Conservation (phyloP, 2,888 invertebrate genomes). For the Chromoteleia sp. region DNA sequence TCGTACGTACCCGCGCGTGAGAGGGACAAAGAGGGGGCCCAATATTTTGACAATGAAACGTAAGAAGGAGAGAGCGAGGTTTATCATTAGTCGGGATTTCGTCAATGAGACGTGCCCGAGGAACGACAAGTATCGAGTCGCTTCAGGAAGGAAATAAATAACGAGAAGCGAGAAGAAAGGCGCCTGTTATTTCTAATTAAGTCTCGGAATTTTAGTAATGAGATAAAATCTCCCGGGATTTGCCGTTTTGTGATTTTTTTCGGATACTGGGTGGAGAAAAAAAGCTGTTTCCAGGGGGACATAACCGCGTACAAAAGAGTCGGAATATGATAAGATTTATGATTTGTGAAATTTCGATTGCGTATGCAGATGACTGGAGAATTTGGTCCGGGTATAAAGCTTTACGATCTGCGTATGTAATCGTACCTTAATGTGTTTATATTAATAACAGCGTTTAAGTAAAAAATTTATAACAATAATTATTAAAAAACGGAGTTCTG, state of each 20-base stretch:
- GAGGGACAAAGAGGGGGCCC: slow-evolving; percentile 64
- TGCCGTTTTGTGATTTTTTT: slow-evolving; percentile 27
- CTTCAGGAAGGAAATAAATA: slow-evolving; percentile 50
- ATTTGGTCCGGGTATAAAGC: slow-evolving; percentile 3
- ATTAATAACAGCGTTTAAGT: slow-evolving; percentile 26
- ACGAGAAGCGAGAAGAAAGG: slow-evolving; percentile 62
- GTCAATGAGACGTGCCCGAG: slow-evolving; percentile 54
- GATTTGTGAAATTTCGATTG: slow-evolving; percentile 41
- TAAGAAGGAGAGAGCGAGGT: slow-evolving; percentile 59
- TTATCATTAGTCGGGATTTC: slow-evolving; percentile 50
- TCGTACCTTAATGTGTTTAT: no score
- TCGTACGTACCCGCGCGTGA: slow-evolving; percentile 25
- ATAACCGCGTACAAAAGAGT: slow-evolving; percentile 17
- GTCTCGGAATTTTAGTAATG: slow-evolving; percentile 62
- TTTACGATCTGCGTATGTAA: slow-evolving; percentile 25
- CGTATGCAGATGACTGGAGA: slow-evolving; percentile 18
- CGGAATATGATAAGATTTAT: slow-evolving; percentile 43
- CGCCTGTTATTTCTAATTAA: slow-evolving; percentile 65
- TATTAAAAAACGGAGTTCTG: not conserved
- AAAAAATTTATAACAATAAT: slow-evolving; percentile 1
- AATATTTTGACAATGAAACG: slow-evolving; percentile 61
- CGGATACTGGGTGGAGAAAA: not conserved
- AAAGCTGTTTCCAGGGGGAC: not conserved
- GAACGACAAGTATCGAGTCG: slow-evolving; percentile 51
- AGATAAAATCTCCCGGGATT: slow-evolving; percentile 52